Conservation (phyloP, 1,140 invertebrate species). For the Propsilocerus akamusi region DNA sequence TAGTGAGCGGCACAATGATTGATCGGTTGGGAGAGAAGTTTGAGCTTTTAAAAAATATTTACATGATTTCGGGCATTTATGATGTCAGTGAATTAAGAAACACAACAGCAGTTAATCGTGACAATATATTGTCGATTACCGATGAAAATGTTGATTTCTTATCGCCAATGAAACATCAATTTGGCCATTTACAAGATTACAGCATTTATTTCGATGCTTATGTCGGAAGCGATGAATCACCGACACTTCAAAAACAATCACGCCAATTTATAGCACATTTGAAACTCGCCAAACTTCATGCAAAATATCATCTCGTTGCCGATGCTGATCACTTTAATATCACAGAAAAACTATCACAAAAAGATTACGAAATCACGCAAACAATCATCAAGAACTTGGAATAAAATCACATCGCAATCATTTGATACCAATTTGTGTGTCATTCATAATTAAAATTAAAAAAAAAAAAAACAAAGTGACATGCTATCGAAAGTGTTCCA, state of each 20-base stretch:
- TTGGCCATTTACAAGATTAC: not conserved
- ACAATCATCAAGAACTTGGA: conserved; percentile 17
- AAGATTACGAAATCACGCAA: conserved; percentile 26
- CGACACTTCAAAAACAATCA: conserved; percentile 24
- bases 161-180: conserved; percentile 13
- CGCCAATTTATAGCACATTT: conserved; percentile 12
- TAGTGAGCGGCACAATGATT: conserved; percentile 27
- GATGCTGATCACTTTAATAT: conserved; percentile 39
- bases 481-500: no score
- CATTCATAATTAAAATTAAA: no score
- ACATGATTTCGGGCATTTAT: conserved; percentile 35
- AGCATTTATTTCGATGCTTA: conserved; percentile 16
- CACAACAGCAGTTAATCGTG: conserved; percentile 13
- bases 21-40: conserved; percentile 8
- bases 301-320: conserved; percentile 15
- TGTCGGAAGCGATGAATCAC: conserved; percentile 28
- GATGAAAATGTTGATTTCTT: conserved; percentile 8
- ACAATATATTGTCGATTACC: conserved; percentile 14
- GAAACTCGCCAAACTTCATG: conserved; percentile 8
- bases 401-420: no score
- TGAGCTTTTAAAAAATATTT: conserved; percentile 18
- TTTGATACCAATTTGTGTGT: no score
- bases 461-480: no score
- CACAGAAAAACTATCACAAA: conserved; percentile 30
- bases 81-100: conserved; percentile 25